Base-by-base conservation (phyloP, 2,888 invertebrate species). In the Pogonocherus hispidulus region DNA sequence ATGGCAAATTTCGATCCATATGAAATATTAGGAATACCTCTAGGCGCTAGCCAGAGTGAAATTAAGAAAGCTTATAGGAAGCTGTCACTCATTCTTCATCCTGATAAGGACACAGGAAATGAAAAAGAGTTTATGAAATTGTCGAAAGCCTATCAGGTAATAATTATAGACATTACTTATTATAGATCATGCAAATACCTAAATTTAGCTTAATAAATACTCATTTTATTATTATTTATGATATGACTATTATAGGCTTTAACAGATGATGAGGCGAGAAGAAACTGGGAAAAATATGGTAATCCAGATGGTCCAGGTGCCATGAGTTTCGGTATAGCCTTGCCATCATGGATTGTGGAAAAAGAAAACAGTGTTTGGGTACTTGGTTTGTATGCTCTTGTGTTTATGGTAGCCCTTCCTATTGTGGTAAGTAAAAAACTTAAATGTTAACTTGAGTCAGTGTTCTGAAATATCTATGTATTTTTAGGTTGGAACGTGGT, bases 291-390 rank as follows among this genome's bases (percentile, higher is more conserved):
- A 84, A 96, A 96, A 84, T 98, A 98, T 90, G 99, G 99, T 19
- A 99, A 99, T 88, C 99, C 99, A 0, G 99, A 99, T 89, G 99
- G 99, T 2, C 99, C 99, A 0, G 98, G 98, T 72, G 99, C 98
- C 20, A 99, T 98, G 92, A 97, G 96, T 79, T 99, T 99, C 90
- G 99, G 99, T 67, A 99, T 99, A 84, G 99, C 99, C 5, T 86
- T 99, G 62, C 99, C 99, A 4, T 98, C 99, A 63, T 99, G 99
- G 99, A 98, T 99, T 84, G 98, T 99, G 8, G 98, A 99, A 83
- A 98, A 99, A 85, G 97, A 99, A 86, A 99, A 99, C 85, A 98
- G 98, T 76, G 92, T 99, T 20, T 98, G 97, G 97, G 98, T 98
- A 4, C 88, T 98, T 55, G 97, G 97, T 2, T 89, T 97, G 1